Conservation (phyloP, 2,113 vertebrate species). For the Otocyon megalotis region DNA sequence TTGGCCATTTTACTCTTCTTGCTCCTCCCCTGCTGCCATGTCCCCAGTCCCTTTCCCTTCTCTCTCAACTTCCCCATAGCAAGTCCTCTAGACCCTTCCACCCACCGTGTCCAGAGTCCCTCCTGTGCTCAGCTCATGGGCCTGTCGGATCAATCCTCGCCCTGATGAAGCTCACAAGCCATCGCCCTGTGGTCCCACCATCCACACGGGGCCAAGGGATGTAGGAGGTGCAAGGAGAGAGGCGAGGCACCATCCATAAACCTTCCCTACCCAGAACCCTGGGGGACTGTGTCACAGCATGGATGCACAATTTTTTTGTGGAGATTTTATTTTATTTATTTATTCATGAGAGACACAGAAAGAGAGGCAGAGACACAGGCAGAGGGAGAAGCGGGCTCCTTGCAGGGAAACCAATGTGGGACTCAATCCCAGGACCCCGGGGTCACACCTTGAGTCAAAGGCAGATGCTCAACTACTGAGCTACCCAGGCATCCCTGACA, state of each 20-base stretch:
- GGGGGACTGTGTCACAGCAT: too few relatives aligned
- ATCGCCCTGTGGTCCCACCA: fast-evolving
- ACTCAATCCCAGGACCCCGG: too few relatives aligned
- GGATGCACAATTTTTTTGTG: fast-evolving
- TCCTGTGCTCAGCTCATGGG: neutral
- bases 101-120: neutral
- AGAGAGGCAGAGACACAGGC: too few relatives aligned
- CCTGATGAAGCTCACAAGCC: fast-evolving
- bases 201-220: fast-evolving
- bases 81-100: too few relatives aligned
- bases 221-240: fast-evolving
- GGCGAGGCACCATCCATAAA: neutral
- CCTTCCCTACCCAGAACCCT: neutral
- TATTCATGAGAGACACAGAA: too few relatives aligned
- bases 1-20: neutral
- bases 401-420: too few relatives aligned
- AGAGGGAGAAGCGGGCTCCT: too few relatives aligned
- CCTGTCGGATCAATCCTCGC: too few relatives aligned
- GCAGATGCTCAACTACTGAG: too few relatives aligned
- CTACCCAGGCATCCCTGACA: too few relatives aligned
- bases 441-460: too few relatives aligned
- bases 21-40: neutral
- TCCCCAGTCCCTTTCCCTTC: neutral
- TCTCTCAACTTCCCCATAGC: neutral
- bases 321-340: too few relatives aligned